Percentiles rank a stretch among this genome's conserved stretches.
Conservation (phyloP, 2,113 vertebrate genomes). For the Benitochromis conjunctus region DNA sequence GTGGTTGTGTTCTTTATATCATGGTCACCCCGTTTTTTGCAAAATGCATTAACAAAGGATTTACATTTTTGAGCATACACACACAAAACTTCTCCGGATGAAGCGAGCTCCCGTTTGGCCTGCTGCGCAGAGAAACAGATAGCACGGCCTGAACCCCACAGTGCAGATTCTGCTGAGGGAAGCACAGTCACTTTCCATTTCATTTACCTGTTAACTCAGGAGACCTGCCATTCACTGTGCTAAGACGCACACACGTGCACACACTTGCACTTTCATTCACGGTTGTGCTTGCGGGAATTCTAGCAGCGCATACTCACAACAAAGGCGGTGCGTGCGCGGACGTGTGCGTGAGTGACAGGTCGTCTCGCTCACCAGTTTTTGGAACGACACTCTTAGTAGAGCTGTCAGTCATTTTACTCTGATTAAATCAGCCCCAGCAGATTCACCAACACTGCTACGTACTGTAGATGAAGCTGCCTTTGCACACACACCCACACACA, state of each 20-base stretch:
- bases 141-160: neutral
- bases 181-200: conserved; percentile 15
- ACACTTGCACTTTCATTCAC: neutral
- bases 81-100: neutral
- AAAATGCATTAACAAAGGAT: neutral
- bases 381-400: conserved; percentile 19
- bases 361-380: neutral
- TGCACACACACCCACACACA: neutral
- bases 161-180: conserved; percentile 42
- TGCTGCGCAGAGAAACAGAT: neutral
- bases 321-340: neutral
- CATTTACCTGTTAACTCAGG: conserved; percentile 38
- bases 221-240: conserved; percentile 15
- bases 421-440: conserved; percentile 22
- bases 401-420: conserved; percentile 35
- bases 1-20: neutral
- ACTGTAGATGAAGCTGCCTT: neutral
- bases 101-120: neutral
- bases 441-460: neutral
- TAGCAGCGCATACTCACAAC: neutral
- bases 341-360: conserved; percentile 17
- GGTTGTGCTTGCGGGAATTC: neutral
- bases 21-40: neutral
- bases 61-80: neutral
- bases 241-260: neutral